Evolutionary conservation across 2,888 invertebrate genomes (phyloP).

Genomic region (Torymus auratus): DNA sequence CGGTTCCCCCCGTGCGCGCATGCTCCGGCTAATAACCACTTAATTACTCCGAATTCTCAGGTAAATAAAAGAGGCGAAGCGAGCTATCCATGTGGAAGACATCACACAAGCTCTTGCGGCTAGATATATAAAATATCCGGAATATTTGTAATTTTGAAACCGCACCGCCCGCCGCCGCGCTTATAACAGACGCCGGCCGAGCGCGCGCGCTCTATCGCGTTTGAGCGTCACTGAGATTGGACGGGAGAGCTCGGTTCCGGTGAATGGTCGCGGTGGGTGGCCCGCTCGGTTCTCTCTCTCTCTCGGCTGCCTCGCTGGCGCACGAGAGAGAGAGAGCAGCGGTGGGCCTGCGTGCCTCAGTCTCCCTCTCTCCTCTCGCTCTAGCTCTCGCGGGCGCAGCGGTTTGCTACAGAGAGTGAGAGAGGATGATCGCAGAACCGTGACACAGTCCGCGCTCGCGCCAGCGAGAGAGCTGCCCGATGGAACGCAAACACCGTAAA

Average conservation of each 20-base stretch:
- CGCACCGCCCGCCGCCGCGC: too few relatives aligned
- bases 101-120: too few relatives aligned
- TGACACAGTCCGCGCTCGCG: constrained; percentile 61
- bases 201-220: background rate
- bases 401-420: constrained; percentile 45
- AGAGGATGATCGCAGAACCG: constrained; percentile 62
- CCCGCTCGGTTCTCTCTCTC: constrained; percentile 71
- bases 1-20: too few relatives aligned
- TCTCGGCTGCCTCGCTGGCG: constrained; percentile 67
- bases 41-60: too few relatives aligned
- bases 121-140: too few relatives aligned
- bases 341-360: constrained; percentile 77
- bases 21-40: too few relatives aligned
- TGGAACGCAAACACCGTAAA: constrained; percentile 60
- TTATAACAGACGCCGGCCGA: too few relatives aligned
- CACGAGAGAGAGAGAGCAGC: constrained; percentile 79
- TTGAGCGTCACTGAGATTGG: constrained; percentile 58
- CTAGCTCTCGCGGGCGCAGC: constrained; percentile 54
- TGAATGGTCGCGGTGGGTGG: constrained; percentile 77
- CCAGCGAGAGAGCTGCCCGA: constrained; percentile 33
- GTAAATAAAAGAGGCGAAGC: too few relatives aligned
- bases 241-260: constrained; percentile 72
- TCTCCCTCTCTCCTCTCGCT: constrained; percentile 45
- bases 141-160: too few relatives aligned
- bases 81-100: too few relatives aligned